Evolutionary conservation across 2,113 vertebrate genomes (phyloP), one percentile per base, ranked within the genome.

Genomic region (Echinops telfairi): DNA sequence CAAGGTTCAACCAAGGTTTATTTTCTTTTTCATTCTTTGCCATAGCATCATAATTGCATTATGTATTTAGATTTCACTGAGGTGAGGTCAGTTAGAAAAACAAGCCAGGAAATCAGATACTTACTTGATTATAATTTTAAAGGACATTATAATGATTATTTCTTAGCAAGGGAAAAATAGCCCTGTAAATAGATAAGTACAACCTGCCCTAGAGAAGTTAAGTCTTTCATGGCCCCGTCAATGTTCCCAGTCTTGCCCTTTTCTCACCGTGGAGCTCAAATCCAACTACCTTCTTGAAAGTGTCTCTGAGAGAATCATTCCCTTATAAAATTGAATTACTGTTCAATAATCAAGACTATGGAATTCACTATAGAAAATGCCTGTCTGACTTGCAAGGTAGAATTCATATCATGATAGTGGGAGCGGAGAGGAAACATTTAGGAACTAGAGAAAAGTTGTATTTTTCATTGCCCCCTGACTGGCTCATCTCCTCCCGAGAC

Each of bases 11-110:
- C 33, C 43, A 94, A 90, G 71, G 60, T 53, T 81, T 76, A 7
- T 92, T 70, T 91, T 53, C 77, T n/a, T 83, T 93, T 82, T 70
- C 43, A 57, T 88, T 81, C 25, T 71, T 87, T 92, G 93, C 85
- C 43, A 91, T 33, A 31, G 85, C 23, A 91, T 75, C 73, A 60
- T 89, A 81, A 75, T 83, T 87, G 14, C 83, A 57, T 84, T 75
- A 86, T 11, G 71, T 68, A 23, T 89, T 90, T 94, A 75, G 73
- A 93, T 92, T 92, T 85, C 70, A 77, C 40, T 88, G 12, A 81
- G 29, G 33, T 58, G 60, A 87, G 38, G 17, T 80, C 62, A 93
- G 36, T 14, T n/a, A 58, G 79, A 22, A 89, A 85, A 84, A 90
- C 25, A 91, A 91, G 66, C 10, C 79, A 86, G 70, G 68, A 36